Percentiles rank a stretch among this genome's conserved stretches.
These are phyloP conservation scores for Microtus richardsoni DNA, from an alignment of 2,113 vertebrate genomes.

Conservation along the genomic window DNA sequence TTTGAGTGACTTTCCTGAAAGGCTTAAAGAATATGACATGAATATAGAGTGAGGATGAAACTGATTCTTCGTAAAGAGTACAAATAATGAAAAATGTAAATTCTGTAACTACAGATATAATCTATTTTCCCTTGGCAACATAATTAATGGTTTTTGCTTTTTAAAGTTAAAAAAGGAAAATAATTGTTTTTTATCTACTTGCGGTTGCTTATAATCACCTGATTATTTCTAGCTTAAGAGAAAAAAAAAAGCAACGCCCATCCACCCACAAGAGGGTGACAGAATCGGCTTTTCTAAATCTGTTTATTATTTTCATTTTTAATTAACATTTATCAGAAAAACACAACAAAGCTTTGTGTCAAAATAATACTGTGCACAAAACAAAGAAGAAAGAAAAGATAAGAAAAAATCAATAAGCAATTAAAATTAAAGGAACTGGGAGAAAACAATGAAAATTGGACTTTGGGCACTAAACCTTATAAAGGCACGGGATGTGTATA, in stretches of 20 bases:
- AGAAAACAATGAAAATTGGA: not conserved
- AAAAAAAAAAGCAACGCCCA: not conserved
- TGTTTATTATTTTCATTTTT: slow-evolving; percentile 49
- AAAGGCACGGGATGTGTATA: not conserved
- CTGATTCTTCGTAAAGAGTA: not conserved
- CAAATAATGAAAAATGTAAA: not conserved
- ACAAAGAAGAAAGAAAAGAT: not conserved
- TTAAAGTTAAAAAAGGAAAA: slow-evolving; percentile 20
- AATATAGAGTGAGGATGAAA: not conserved
- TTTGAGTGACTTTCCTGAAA: not conserved
- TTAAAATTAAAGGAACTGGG: not conserved
- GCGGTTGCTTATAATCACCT: slow-evolving; percentile 48
- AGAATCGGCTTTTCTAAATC: not conserved
- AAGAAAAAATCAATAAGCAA: not conserved
- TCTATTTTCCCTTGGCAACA: not conserved
- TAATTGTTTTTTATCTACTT: slow-evolving; percentile 24
- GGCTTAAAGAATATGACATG: not conserved
- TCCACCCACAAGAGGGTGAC: not conserved
- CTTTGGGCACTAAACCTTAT: not conserved
- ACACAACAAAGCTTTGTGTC: not conserved
- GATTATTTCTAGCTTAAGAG: not conserved
- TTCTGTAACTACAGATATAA: not conserved
- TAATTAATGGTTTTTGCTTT: slow-evolving; percentile 42
- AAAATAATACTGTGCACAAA: slow-evolving; percentile 1
- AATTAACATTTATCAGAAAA: slow-evolving; percentile 52